Evolutionary conservation across 2,113 vertebrate genomes (phyloP), one percentile per base, ranked within the genome.

Genomic region (Lepus europaeus): DNA sequence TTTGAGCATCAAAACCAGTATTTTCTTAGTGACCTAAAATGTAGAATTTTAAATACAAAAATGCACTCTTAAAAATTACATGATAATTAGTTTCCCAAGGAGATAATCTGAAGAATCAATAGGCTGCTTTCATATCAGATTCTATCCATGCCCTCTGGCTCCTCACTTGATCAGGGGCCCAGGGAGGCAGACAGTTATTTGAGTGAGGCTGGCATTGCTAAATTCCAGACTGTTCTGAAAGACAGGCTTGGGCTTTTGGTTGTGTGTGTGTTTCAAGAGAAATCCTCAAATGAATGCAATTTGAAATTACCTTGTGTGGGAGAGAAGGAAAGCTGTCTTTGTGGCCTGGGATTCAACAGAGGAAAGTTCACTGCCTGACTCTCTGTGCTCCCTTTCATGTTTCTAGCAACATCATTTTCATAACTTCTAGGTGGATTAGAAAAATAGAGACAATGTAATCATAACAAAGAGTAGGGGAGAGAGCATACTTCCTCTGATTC

Each of bases 81-180:
- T 23, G 31, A 61, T 97, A 97, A 96, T 97, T 87, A 95, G 63
- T 95, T 97, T 97, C 97, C 97, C 94, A 92, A 95, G 93, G 74
- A 98, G 95, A 80, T 95, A 97, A 94, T 96, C 79, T 97, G 82
- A 96, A 96, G 91, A 96, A 97, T 97, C 93, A 72, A 95, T 97
- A 96, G 90, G 92, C 97, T 96, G 94, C 81, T 92, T 92, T 95
- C 69, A 95, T 97, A 93, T 93, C 94, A 97, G 93, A 97, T 97
- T 96, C 92, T 80, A 33, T 29, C 87, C 91, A 89, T 97, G 82
- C 78, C 96, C 74, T 90, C 29, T 95, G 97, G 96, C 92, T 82
- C 78, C 96, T 95, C 94, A 76, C 95, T 96, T 91, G 92, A 96
- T 93, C 73, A n/a, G 20, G 53, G 83, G 93, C 97, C 96, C 94